Conservation (phyloP, 1,140 invertebrate species). For the Drosophila hydei region DNA sequence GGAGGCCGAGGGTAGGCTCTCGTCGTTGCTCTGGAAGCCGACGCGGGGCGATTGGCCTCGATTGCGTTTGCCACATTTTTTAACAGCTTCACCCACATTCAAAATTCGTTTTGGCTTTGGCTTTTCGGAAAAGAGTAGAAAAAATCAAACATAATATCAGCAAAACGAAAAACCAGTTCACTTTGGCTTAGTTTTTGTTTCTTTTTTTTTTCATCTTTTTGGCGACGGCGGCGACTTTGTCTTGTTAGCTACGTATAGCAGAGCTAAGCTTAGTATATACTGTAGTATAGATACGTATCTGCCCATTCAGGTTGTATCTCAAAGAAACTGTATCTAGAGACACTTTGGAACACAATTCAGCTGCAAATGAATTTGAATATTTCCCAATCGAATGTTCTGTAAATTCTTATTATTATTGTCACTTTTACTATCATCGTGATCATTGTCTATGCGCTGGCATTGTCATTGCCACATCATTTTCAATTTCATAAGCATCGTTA, state of each 20-base stretch:
- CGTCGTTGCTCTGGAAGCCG: conserved; percentile 33
- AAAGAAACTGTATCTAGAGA: not conserved
- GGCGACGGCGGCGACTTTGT: conserved; percentile 31
- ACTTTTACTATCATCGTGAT: too few relatives aligned
- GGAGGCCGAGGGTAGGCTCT: conserved; percentile 1
- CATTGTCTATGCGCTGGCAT: too few relatives aligned
- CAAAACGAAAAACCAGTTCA: conserved; percentile 59
- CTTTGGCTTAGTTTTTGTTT: conserved; percentile 32
- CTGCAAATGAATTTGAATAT: too few relatives aligned
- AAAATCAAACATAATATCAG: conserved; percentile 23
- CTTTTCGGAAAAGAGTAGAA: conserved; percentile 36
- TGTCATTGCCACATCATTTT: too few relatives aligned
- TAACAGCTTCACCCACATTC: conserved; percentile 81
- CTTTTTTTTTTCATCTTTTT: too few relatives aligned
- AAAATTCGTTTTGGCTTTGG: conserved; percentile 79
- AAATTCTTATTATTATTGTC: too few relatives aligned
- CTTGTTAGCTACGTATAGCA: conserved; percentile 21
- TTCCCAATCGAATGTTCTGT: too few relatives aligned
- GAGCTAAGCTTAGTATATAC: not conserved
- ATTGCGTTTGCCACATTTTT: conserved; percentile 78
- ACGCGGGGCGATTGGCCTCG: conserved; percentile 59
- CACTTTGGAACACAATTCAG: too few relatives aligned
- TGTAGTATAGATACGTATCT: conserved; percentile 5
- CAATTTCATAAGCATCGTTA: too few relatives aligned
- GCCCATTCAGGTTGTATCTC: too few relatives aligned